Evolutionary conservation across 2,888 invertebrate genomes (phyloP), one percentile per base, ranked within the genome.

Genomic region (Melangyna quadrimaculata): DNA sequence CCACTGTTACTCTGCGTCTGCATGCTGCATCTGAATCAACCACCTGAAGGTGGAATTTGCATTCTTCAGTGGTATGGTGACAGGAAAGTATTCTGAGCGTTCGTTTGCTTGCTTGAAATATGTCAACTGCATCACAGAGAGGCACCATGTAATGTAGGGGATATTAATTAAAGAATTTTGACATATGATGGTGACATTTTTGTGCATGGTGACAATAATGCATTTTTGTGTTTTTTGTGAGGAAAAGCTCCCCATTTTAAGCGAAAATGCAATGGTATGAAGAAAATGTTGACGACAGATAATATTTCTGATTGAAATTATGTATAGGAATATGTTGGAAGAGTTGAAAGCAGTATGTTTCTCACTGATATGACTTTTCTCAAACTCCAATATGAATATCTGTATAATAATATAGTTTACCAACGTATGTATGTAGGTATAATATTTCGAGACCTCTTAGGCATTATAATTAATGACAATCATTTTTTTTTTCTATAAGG

Each of bases 81-180:
- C 40, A 61, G 53, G 17, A 74, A 74, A 61, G 29, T 74, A 53
- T 59, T 74, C 40, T 12, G 12, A 55, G 63, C 12, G 32, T 22
- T 51, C 27, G 24, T 24, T n/a, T 7, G 51, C 24, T 51, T 51
- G 24, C 51, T n/a, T 7, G 51, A 51, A 51, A 51, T 51, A 51
- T 51, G 51, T 51, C 51, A 51, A n/a, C 24, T 27, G 3, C 24
- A 40, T n/a, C n/a, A 9, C 9, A 45, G 0, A 8, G 3, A 51
- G 12, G 24, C 48, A 51, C 48, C 14, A 24, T 51, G 40, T 7
- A 27, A 29, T n/a, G 48, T 4, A 40, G 48, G 51, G 19, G 37
- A 70, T 70, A 77, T 77, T 67, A 77, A 77, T 77, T 77, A 69
- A 77, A 51, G 40, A 53, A 69, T 37, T 77, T 70, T 67, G 45